Evolutionary conservation across 1,140 invertebrate species (phyloP).

Genomic region (Pseudomyrmex flavicornis): DNA sequence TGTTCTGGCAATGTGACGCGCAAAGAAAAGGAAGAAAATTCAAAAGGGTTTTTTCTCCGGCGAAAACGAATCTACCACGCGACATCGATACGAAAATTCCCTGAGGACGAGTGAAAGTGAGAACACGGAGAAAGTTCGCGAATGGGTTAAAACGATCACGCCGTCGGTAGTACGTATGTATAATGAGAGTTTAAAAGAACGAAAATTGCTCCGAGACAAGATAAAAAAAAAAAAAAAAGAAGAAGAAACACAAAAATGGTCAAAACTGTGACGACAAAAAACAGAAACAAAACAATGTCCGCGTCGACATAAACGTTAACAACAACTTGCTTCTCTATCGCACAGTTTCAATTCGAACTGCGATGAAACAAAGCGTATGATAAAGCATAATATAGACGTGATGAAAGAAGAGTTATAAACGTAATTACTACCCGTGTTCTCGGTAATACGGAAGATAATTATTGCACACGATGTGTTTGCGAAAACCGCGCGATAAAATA

Average conservation of each 20-base stretch:
- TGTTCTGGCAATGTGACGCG: too few species aligned
- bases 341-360: not conserved
- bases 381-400: not conserved
- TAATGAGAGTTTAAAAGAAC: not conserved
- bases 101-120: constrained; percentile 44
- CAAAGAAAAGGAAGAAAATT: not conserved
- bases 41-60: not conserved
- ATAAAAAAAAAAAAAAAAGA: not conserved
- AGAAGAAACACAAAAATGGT: too few species aligned
- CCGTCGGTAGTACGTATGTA: not conserved
- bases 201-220: not conserved
- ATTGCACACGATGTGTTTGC: too few species aligned
- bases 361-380: not conserved
- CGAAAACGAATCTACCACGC: not conserved
- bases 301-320: not conserved
- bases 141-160: constrained; percentile 44
- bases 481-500: not conserved
- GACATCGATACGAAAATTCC: constrained; percentile 4
- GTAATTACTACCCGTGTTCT: too few species aligned
- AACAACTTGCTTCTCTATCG: not conserved
- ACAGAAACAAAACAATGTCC: not conserved
- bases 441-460: too few species aligned
- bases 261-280: not conserved
- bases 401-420: not conserved
- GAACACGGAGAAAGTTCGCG: constrained; percentile 47